Conservation (phyloP, 2,113 vertebrate species). For the Edolisoma coerulescens region DNA sequence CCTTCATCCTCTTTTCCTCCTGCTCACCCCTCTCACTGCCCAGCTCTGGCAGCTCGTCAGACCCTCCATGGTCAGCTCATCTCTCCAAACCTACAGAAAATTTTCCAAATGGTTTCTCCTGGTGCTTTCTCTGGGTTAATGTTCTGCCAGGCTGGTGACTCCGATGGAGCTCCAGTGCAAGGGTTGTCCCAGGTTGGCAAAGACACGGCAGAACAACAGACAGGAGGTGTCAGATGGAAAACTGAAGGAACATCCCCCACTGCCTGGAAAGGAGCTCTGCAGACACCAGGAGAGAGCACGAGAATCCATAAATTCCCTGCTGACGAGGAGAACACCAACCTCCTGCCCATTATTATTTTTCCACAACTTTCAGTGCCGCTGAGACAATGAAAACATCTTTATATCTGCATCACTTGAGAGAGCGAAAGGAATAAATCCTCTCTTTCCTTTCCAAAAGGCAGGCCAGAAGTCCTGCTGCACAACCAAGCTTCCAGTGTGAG, state of each 20-base stretch:
- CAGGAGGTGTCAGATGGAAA: neutral
- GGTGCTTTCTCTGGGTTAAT: neutral
- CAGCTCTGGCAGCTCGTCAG: neutral
- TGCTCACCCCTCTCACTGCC: neutral
- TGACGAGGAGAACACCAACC: neutral
- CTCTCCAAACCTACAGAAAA: neutral
- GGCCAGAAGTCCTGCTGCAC: neutral
- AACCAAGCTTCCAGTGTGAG: neutral
- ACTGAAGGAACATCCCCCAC: neutral
- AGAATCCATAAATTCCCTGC: neutral
- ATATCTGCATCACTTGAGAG: neutral
- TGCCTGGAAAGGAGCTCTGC: neutral
- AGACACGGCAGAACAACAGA: neutral
- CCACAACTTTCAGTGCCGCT: neutral
- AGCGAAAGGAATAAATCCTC: neutral
- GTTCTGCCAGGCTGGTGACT: neutral
- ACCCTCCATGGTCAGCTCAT: neutral
- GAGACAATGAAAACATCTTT: neutral
- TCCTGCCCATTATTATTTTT: neutral
- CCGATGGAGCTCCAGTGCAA: neutral
- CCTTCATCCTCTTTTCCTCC: neutral
- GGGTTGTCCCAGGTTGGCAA: neutral
- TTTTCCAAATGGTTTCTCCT: neutral
- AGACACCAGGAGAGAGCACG: neutral
- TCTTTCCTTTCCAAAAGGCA: neutral